Percentiles rank a stretch among this genome's conserved stretches.
Conservation (phyloP, 2,797 vertebrate genomes). For the Darevskia nairensis region DNA sequence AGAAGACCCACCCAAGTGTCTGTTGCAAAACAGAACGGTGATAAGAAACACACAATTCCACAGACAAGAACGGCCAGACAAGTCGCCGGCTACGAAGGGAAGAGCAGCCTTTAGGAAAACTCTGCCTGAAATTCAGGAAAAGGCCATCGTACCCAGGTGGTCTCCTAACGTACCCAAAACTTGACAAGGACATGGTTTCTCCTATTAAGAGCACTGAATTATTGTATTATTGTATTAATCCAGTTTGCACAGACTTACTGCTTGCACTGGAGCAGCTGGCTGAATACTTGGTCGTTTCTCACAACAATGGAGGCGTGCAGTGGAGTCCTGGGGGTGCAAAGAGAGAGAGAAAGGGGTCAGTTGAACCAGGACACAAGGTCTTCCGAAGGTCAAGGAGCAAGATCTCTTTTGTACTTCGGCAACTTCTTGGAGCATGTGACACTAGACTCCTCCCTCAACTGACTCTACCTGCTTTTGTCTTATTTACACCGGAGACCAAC, state of each 20-base stretch:
- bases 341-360: background rate
- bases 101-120: background rate
- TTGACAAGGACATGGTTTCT: background rate
- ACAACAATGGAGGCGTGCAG: conserved; percentile 91
- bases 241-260: conserved; percentile 84
- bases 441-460: background rate
- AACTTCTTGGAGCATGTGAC: no score
- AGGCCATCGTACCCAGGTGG: background rate
- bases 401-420: background rate
- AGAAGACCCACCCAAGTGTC: background rate
- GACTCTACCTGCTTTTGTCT: background rate
- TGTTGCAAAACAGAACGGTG: background rate
- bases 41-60: background rate
- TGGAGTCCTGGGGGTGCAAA: conserved; percentile 83
- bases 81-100: background rate
- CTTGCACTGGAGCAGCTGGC: conserved; percentile 94
- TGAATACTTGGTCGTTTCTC: conserved; percentile 94
- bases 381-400: background rate
- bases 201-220: background rate
- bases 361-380: background rate
- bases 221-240: no score
- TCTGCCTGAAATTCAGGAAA: background rate
- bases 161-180: background rate
- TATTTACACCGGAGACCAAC: background rate
- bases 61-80: background rate